A percentile compares a stretch with the other conserved stretches of the same genome.
Conservation (phyloP, 2,888 invertebrate genomes). For the Chrysina gloriosa region DNA sequence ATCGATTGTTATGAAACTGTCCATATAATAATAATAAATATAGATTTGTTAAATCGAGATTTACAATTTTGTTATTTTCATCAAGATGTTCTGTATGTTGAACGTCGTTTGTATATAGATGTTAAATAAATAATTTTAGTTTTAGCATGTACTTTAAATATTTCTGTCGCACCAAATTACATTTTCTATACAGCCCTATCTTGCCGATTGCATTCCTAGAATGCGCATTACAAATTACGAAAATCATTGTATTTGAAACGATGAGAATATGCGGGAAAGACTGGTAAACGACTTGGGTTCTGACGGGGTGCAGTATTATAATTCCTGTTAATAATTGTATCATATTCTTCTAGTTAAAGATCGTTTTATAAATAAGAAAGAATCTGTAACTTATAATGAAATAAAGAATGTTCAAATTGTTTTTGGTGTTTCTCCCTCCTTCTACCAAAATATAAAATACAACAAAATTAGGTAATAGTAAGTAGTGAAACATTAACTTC, state of each 20-base stretch:
- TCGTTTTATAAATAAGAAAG: background rate
- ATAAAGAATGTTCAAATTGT: slow-evolving; percentile 14
- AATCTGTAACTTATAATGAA: slow-evolving; percentile 28
- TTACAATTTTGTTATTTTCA: no score
- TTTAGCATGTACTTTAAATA: no score
- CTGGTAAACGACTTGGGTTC: background rate
- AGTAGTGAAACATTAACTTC: no score
- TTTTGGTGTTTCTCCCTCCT: background rate
- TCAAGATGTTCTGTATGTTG: background rate
- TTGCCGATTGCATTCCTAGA: background rate
- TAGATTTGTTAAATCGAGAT: no score
- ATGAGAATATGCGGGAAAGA: background rate
- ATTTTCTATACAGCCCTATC: background rate
- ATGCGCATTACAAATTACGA: background rate
- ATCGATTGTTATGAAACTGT: background rate
- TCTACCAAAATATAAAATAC: background rate
- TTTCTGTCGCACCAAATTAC: no score
- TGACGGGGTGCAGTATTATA: slow-evolving; percentile 26
- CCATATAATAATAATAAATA: no score
- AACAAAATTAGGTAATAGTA: no score
- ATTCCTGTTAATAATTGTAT: slow-evolving; percentile 32
- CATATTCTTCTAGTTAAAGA: background rate
- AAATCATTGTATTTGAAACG: background rate
- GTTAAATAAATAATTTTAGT: slow-evolving; percentile 1
- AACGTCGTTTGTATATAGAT: slow-evolving; percentile 9